Conservation (phyloP, 2,888 invertebrate genomes). For the Agrypnus murinus region DNA sequence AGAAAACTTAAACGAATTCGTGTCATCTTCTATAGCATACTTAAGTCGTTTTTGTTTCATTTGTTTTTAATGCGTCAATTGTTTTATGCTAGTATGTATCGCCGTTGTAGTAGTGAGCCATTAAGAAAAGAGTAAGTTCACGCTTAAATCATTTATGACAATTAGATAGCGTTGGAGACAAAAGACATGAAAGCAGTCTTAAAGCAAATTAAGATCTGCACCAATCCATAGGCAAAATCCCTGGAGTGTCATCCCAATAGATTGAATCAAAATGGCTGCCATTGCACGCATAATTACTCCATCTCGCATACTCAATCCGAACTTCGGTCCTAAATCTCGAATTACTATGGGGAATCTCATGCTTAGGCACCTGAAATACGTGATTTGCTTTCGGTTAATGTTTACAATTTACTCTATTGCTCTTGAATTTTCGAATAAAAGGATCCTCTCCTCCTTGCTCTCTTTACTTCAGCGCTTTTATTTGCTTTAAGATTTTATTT, state of each 20-base stretch:
- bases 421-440: conserved; percentile 48
- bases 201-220: conserved; percentile 69
- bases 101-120: neutral
- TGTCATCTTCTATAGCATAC: conserved; percentile 25
- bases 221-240: conserved; percentile 70
- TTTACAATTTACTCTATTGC: conserved; percentile 52
- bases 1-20: conserved; percentile 21
- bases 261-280: conserved; percentile 74
- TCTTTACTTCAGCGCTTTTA: conserved; percentile 9
- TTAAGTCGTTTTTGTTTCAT: neutral
- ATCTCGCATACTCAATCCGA: conserved; percentile 64
- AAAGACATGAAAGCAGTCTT: conserved; percentile 58
- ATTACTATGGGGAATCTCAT: conserved; percentile 64
- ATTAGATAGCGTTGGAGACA: conserved; percentile 46
- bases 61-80: neutral
- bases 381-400: conserved; percentile 62
- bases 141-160: conserved; percentile 46
- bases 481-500: conserved; percentile 11
- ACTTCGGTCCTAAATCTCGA: conserved; percentile 66
- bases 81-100: conserved; percentile 2
- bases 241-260: conserved; percentile 77
- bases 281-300: conserved; percentile 70
- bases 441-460: neutral
- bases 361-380: conserved; percentile 63
- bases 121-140: conserved; percentile 32